Evolutionary conservation across 2,888 invertebrate species (phyloP), one percentile per base, ranked within the genome.

Genomic region (Atrina japonica): DNA sequence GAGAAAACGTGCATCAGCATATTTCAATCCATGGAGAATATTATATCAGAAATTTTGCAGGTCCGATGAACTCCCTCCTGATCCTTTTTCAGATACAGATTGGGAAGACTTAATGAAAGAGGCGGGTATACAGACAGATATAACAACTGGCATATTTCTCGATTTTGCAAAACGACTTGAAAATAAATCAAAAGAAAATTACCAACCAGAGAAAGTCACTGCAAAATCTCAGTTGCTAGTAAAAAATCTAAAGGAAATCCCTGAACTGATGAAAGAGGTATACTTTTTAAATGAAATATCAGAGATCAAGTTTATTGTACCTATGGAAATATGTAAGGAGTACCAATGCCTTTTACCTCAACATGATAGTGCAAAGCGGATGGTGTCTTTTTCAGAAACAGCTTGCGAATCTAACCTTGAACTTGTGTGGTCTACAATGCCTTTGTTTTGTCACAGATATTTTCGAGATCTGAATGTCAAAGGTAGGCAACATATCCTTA

Each of bases 151-250:
- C 5, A 25, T 53, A 29, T 55, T 41, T 29, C 1, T 9, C 5
- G n/a, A 41, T 7, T 55, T 64, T 41, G 64, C 64, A 7, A 45
- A 14, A 25, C 25, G 43, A 29, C 18, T 64, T n/a, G 50, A 64
- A 18, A 25, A 6, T 29, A n/a, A 18, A 1, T 40, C 7, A 1
- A 16, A 41, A 0, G 2, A 6, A 23, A 6, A 0, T 14, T 2
- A 3, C 7, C 3, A 52, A 6, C 30, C 41, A 2, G 5, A 6
- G 7, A 23, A 14, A 43, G 29, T 52, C n/a, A 6, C 0, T 14
- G n/a, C 2, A 3, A 40, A 64, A n/a, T 64, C 64, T 9, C n/a
- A 29, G 18, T 18, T 21, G 0, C 14, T 64, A 43, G n/a, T 64
- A 9, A 45, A 1, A 0, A 29, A 7, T 27, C n/a, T 64, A 3